Conservation (phyloP, 2,797 vertebrate species). For the Phataginus tricuspis region DNA sequence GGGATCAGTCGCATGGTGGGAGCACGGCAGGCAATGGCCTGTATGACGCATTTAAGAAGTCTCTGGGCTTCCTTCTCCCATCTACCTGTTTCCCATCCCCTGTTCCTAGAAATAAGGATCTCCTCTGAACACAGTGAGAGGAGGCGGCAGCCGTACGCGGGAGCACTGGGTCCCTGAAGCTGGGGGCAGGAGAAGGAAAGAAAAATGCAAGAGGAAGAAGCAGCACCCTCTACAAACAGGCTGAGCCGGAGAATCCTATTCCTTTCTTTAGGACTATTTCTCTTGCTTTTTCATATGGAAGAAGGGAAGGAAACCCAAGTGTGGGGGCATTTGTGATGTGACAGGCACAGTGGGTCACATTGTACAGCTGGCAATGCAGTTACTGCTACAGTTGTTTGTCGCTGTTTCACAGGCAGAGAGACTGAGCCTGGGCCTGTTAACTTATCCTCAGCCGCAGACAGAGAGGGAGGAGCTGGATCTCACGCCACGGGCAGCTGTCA, state of each 20-base stretch:
- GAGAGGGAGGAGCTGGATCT: no score
- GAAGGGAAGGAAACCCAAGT: neutral
- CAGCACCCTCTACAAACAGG: no score
- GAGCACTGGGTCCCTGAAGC: neutral
- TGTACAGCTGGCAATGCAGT: no score
- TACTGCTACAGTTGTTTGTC: neutral
- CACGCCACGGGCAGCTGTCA: neutral
- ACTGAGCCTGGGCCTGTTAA: neutral
- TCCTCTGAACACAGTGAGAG: neutral
- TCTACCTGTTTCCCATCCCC: neutral
- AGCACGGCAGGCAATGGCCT: accelerated
- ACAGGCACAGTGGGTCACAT: neutral
- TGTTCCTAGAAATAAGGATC: neutral
- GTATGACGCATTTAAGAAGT: accelerated
- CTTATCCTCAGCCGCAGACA: neutral
- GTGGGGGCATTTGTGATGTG: neutral
- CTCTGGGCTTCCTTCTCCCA: neutral
- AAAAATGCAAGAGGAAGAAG: neutral
- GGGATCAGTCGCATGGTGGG: accelerated
- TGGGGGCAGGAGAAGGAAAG: neutral
- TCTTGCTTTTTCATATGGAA: neutral
- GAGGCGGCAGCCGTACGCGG: accelerated
- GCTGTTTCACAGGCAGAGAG: neutral
- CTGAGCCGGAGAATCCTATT: no score
- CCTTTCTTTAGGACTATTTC: neutral